Evolutionary conservation across 2,888 invertebrate genomes (phyloP), one percentile per base, ranked within the genome.

Genomic region (Colletes collaris): DNA sequence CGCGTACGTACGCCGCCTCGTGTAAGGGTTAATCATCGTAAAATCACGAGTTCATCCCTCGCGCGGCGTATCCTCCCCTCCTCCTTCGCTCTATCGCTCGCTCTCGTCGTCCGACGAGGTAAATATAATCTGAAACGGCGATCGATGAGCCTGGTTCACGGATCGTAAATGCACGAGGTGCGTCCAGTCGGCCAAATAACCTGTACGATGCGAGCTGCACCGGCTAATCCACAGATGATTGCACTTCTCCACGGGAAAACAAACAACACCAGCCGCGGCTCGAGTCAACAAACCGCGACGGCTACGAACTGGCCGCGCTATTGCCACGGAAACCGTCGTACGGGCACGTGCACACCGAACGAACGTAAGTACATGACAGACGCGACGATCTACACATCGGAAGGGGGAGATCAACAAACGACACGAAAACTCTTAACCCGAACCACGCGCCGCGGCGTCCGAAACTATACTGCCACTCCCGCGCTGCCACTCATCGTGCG

Each of bases 391-490:
- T 56, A 49, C 50, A 58, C 56, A 56, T 10, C 40, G 49, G 16
- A 16, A 16, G 16, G 49, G n/a, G n/a, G 46, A 8, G 40, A 44
- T 8, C 11, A 52, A n/a, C 16, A 6, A 40, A 55, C 19, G 44
- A 6, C 16, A 16, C 44, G 16, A 19, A 27, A 40, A 27, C 46
- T 44, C 7, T 40, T 62, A 80, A 27, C 67, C 49, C 67, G 86
- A 84, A 79, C 75, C 87, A 76, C 87, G 79, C 89, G 83, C 67
- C 82, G 60, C 87, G 83, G 82, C 84, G 90, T 87, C 83, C 86
- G 84, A 88, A 88, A 88, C 82, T 86, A 82, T 85, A 90, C 89
- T 90, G 88, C 79, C 77, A 83, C 76, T 79, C 82, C 81, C 81
- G 87, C 82, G 76, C 76, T 70, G 62, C 52, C 71, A 53, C 82